phyloP scores from a whole-genome alignment of 2,888 invertebrate species.

The Ariolimax columbianus region DNA sequence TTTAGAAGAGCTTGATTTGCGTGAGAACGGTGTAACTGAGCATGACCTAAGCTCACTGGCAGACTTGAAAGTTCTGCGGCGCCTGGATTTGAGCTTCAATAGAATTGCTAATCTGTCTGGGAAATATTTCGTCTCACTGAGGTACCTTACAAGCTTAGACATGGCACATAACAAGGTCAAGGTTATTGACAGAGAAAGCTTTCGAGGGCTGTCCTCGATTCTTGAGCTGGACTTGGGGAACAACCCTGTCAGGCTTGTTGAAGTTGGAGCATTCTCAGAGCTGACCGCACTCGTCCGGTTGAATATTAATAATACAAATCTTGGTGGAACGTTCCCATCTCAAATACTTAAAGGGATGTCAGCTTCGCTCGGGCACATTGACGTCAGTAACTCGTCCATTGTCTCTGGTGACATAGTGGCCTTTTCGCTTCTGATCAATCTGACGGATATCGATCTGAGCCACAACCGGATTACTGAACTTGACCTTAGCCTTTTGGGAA shows the following conservation, averaged over 20 bases:
- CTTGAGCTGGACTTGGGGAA: neutral
- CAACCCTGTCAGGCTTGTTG: conserved; percentile 27
- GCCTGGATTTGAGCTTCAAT: conserved; percentile 27
- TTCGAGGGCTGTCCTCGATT: neutral
- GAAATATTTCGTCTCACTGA: conserved; percentile 3
- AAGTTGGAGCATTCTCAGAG: conserved; percentile 28
- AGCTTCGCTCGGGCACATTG: neutral
- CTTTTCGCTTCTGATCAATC: neutral
- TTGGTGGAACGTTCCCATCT: neutral
- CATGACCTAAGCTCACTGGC: conserved; percentile 7
- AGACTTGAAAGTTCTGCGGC: conserved; percentile 18
- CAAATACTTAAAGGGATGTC: conserved; percentile 17
- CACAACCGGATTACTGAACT: neutral
- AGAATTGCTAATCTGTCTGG: conserved; percentile 8
- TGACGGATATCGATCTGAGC: conserved; percentile 8
- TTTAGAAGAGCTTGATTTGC: conserved; percentile 28
- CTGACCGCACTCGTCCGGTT: neutral
- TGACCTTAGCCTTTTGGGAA: neutral
- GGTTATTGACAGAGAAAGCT: neutral
- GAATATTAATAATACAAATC: conserved; percentile 10
- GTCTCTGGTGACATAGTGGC: neutral
- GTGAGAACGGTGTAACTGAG: neutral
- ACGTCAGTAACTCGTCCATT: conserved; percentile 4
- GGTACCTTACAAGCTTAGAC: conserved; percentile 6
- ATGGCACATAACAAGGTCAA: conserved; percentile 10